phyloP scores from a whole-genome alignment of 2,888 invertebrate species.

The Polydrusus tereticollis region DNA sequence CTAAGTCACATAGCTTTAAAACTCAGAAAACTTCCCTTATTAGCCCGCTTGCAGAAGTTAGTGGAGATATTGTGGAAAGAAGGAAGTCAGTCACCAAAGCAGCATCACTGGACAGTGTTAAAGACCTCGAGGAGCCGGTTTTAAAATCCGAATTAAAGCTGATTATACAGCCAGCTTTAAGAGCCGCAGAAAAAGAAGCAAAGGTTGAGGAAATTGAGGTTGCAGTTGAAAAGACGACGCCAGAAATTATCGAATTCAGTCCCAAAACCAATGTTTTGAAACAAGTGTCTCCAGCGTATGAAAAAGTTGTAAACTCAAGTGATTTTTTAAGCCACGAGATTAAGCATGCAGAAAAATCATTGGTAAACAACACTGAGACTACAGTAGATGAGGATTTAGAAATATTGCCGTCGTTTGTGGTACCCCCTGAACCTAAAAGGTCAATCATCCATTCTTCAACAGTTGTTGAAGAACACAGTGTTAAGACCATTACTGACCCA shows the following conservation, averaged over 20 bases:
- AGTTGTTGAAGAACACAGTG: constrained; percentile 33
- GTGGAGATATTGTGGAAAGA: constrained; percentile 37
- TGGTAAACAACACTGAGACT: neutral
- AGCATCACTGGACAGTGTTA: constrained; percentile 72
- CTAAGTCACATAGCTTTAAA: constrained; percentile 81
- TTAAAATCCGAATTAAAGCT: constrained; percentile 39
- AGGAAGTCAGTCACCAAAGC: constrained; percentile 59
- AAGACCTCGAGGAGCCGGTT: constrained; percentile 69
- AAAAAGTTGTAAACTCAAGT: neutral
- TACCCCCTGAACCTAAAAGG: neutral
- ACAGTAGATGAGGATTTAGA: neutral
- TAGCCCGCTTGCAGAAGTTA: constrained; percentile 40
- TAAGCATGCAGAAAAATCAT: neutral
- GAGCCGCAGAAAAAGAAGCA: constrained; percentile 9
- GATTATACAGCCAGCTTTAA: constrained; percentile 22
- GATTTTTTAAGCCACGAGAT: constrained; percentile 4
- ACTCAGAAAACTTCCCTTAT: constrained; percentile 57
- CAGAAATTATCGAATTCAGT: constrained; percentile 1
- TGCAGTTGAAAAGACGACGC: constrained; percentile 39
- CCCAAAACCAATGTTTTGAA: neutral
- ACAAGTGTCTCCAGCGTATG: neutral
- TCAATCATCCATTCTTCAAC: constrained; percentile 21
- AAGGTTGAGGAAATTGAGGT: constrained; percentile 46
- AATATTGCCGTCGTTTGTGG: neutral
- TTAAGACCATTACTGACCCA: constrained; percentile 6